Base-by-base conservation (phyloP, 2,888 invertebrate species). In the Drosophila gaucha region DNA sequence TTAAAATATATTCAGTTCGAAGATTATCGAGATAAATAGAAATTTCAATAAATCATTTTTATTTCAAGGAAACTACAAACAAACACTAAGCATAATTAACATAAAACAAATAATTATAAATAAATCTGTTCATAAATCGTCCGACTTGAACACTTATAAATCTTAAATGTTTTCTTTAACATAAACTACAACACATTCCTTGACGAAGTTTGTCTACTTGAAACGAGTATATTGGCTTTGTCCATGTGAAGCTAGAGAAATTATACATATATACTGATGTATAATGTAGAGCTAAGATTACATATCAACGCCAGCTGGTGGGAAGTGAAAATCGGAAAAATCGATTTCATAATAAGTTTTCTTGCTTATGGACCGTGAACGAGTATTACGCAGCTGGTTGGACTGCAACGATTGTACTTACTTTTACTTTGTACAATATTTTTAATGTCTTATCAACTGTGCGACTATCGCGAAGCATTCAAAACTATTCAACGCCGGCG, bases 31-130 rank as follows among this genome's bases (percentile, higher is more conserved):
- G 47, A 0, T 28, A 12, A 26, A 22, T 1, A 1, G 30, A 20
- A 30, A 9, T 30, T 14, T 14, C 26, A 44, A 66, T 68, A 86
- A 83, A 80, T 77, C 78, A 74, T 35, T 62, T 54, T 20, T 71
- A 68, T 75, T 78, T 43, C 6, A 43, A 28, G 12, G 26, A 38
- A n/a, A 26, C 12, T 31, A 52, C 57, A 78, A 72, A 65, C 59
- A 72, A 52, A 43, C 36, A 57, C 58, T 79, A 70, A 71, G 63
- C 63, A 74, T 80, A 74, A 82, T 83, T 79, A 80, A 79, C 77
- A 79, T 79, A 56, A 46, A 69, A 77, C 70, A 70, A 67, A 79
- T 63, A 77, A 50, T 56, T 57, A 63, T 62, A 65, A 71, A 76
- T 68, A 59, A 46, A 57, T 58, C 72, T 60, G 58, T 52, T 64